A percentile compares a stretch with the other conserved stretches of the same genome.
phyloP scores from a whole-genome alignment of 2,888 invertebrate species.

The Brachyopa scutellaris region DNA sequence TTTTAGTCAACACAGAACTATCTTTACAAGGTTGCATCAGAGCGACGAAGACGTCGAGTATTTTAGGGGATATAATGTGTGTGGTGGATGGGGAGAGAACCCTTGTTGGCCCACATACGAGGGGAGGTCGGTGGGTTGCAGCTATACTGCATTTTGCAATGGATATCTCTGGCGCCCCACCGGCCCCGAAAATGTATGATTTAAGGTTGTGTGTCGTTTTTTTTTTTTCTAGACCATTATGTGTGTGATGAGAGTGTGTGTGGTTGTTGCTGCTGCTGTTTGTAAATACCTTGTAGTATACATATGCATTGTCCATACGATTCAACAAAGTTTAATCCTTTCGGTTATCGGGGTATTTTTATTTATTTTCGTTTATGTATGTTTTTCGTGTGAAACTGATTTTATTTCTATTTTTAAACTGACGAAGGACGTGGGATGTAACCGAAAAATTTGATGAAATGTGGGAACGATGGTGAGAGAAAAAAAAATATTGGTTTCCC shows the following conservation, averaged over 20 bases:
- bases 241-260: slow-evolving; percentile 49
- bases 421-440: slow-evolving; percentile 43
- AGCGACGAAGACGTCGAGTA: slow-evolving; percentile 51
- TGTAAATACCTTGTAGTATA: slow-evolving; percentile 80
- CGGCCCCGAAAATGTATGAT: slow-evolving; percentile 62
- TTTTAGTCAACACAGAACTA: slow-evolving; percentile 54
- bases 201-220: slow-evolving; percentile 45
- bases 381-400: slow-evolving; percentile 39
- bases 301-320: slow-evolving; percentile 82
- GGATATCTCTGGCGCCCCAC: slow-evolving; percentile 40
- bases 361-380: slow-evolving; percentile 19
- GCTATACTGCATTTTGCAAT: slow-evolving; percentile 49
- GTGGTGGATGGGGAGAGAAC: slow-evolving; percentile 40
- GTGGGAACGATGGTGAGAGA: slow-evolving; percentile 2
- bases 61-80: slow-evolving; percentile 20
- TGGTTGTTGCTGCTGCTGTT: slow-evolving; percentile 60
- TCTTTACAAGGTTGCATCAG: slow-evolving; percentile 69
- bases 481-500: slow-evolving; percentile 29
- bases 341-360: slow-evolving; percentile 55
- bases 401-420: slow-evolving; percentile 38
- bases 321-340: slow-evolving; percentile 73
- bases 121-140: slow-evolving; percentile 49
- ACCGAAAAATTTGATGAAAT: slow-evolving; percentile 26
- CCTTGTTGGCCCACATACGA: slow-evolving; percentile 71
- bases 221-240: slow-evolving; percentile 35